Evolutionary conservation across 2,797 vertebrate species (phyloP).

Genomic region (Gallirallus australis): DNA sequence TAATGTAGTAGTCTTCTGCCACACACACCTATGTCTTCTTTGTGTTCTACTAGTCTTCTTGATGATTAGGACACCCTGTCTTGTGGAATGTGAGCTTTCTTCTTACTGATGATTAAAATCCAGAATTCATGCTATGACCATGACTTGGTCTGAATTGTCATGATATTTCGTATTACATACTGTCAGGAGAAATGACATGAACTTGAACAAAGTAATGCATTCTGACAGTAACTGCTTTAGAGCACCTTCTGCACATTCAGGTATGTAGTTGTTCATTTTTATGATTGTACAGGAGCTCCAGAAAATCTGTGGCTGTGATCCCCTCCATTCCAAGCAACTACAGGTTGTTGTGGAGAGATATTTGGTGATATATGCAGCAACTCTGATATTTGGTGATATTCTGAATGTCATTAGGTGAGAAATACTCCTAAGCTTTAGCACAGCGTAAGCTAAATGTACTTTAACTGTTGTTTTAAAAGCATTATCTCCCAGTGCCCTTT

Average conservation of each 20-base stretch:
- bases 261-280: background rate
- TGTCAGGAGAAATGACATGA: background rate
- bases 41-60: background rate
- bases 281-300: constrained; percentile 77
- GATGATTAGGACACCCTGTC: background rate
- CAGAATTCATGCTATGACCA: background rate
- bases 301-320: constrained; percentile 68
- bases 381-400: constrained; percentile 83
- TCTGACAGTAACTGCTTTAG: background rate
- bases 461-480: background rate
- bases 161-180: background rate
- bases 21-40: background rate
- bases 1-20: background rate
- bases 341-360: constrained; percentile 77
- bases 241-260: background rate
- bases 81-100: background rate
- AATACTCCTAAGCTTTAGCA: background rate
- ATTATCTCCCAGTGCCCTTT: background rate
- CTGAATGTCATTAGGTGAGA: constrained; percentile 86
- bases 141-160: background rate
- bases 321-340: constrained; percentile 76
- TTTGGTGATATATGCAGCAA: constrained; percentile 85
- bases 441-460: background rate
- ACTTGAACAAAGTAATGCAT: background rate
- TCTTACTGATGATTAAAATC: background rate